phyloP scores from a whole-genome alignment of 2,113 vertebrate species.

The Actinemys pallida region DNA sequence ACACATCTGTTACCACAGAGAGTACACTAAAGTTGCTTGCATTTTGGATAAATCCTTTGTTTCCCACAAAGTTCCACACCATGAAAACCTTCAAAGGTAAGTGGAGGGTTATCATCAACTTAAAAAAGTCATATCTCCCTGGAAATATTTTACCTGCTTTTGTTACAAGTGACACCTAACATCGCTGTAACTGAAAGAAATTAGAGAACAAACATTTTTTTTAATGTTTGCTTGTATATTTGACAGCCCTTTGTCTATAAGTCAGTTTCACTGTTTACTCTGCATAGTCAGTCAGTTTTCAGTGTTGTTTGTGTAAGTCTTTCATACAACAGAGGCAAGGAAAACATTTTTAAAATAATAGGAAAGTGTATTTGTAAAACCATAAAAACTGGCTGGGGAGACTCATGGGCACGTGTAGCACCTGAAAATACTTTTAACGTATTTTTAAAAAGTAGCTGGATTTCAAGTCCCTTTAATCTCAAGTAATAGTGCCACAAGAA shows the following conservation, averaged over 20 bases:
- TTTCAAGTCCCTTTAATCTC: not conserved
- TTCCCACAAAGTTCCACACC: not conserved
- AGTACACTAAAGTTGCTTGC: rapidly evolving
- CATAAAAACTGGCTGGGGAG: not conserved
- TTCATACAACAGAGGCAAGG: not conserved
- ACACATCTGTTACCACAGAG: not conserved
- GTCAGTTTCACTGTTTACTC: not conserved
- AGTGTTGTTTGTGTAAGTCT: not conserved
- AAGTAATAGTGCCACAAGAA: not conserved
- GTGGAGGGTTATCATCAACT: not conserved
- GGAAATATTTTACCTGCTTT: not conserved
- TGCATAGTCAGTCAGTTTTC: not conserved
- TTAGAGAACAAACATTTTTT: not conserved
- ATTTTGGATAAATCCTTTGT: not conserved
- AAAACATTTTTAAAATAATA: not conserved
- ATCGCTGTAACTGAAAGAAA: not conserved
- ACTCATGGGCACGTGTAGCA: not conserved
- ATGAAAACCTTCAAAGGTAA: not conserved
- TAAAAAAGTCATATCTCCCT: slow-evolving; percentile 1
- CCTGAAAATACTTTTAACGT: not conserved
- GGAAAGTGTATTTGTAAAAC: not conserved
- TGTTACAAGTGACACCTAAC: not conserved
- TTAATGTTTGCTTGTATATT: not conserved
- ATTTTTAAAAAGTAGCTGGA: not conserved
- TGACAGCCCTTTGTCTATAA: not conserved